Conservation (phyloP, 2,888 invertebrate genomes). For the Melanostoma mellinum region DNA sequence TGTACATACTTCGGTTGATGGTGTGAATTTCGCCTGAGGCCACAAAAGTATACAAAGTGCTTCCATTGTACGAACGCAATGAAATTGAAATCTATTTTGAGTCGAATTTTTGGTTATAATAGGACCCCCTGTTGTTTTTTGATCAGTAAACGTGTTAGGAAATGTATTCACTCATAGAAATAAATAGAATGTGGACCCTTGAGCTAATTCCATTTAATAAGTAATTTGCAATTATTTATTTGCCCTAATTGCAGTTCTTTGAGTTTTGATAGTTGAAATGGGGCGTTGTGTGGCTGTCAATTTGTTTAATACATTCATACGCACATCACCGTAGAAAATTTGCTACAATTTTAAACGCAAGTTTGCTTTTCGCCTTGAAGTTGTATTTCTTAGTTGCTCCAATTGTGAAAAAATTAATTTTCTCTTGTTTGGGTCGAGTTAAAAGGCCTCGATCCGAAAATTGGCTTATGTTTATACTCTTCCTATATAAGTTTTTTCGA, state of each 20-base stretch:
- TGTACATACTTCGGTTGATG: slow-evolving; percentile 25
- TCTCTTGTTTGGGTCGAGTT: too few species aligned
- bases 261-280: slow-evolving; percentile 43
- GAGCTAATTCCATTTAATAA: slow-evolving; percentile 62
- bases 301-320: slow-evolving; percentile 9
- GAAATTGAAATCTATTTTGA: slow-evolving; percentile 37
- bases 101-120: neutral
- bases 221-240: slow-evolving; percentile 53
- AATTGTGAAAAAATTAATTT: too few species aligned
- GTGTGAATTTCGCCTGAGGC: slow-evolving; percentile 71
- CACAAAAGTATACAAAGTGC: slow-evolving; percentile 66
- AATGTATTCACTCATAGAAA: slow-evolving; percentile 31
- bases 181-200: slow-evolving; percentile 35
- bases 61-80: slow-evolving; percentile 46
- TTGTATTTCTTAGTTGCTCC: too few species aligned
- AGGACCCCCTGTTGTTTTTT: slow-evolving; percentile 44
- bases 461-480: too few species aligned
- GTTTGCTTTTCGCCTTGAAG: neutral
- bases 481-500: too few species aligned
- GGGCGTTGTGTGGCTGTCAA: slow-evolving; percentile 26
- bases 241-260: slow-evolving; percentile 47
- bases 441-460: too few species aligned
- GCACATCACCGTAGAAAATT: slow-evolving; percentile 9
- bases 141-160: slow-evolving; percentile 40
- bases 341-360: neutral